These are phyloP conservation scores for Chrysopa pallens DNA, from an alignment of 1,140 invertebrate genomes.

Conservation along the genomic window DNA sequence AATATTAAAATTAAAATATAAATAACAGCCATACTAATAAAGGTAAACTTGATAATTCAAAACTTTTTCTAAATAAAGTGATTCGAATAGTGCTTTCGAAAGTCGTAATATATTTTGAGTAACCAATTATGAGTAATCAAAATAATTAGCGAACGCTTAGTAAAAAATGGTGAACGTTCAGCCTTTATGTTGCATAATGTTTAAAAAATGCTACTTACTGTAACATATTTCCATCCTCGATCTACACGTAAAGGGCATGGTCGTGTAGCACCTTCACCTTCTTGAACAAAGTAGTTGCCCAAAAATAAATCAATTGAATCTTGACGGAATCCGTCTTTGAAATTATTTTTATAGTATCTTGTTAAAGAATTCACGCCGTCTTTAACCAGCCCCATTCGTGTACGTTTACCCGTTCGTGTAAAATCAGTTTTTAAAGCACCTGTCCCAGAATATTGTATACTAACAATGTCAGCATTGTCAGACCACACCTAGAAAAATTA, in stretches of 20 bases:
- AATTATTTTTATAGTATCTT: slow-evolving; percentile 97
- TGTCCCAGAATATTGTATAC: slow-evolving; percentile 91
- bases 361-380: slow-evolving; percentile 85
- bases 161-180: too few relatives aligned
- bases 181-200: too few relatives aligned
- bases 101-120: too few relatives aligned
- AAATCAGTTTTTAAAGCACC: slow-evolving; percentile 96
- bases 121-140: too few relatives aligned
- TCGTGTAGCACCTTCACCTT: slow-evolving; percentile 53
- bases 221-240: slow-evolving; percentile 74
- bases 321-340: slow-evolving; percentile 89
- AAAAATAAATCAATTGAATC: slow-evolving; percentile 90
- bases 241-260: slow-evolving; percentile 61
- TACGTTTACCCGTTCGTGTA: slow-evolving; percentile 89
- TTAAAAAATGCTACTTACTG: slow-evolving; percentile 25
- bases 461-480: slow-evolving; percentile 91
- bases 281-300: slow-evolving; percentile 70
- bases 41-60: too few relatives aligned
- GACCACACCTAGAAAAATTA: slow-evolving; percentile 82
- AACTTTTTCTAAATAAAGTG: too few relatives aligned
- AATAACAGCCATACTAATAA: too few relatives aligned
- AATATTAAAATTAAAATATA: too few relatives aligned
- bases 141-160: too few relatives aligned
- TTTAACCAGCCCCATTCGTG: slow-evolving; percentile 59
- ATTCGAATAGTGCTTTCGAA: too few relatives aligned